phyloP scores from a whole-genome alignment of 2,113 vertebrate species.

The Lagopus leucura region DNA sequence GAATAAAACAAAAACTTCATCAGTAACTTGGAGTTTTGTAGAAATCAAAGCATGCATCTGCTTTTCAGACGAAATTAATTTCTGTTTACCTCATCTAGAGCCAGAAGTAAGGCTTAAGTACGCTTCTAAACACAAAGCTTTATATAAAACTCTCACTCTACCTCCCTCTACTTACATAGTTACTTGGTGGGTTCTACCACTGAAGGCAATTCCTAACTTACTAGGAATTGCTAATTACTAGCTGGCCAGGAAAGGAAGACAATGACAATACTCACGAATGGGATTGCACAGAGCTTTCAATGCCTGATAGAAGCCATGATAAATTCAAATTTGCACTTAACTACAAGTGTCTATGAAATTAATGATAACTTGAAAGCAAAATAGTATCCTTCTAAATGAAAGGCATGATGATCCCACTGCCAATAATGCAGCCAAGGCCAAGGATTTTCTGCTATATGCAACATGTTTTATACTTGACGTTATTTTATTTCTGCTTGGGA shows the following conservation, averaged over 20 bases:
- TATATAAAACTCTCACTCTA: not conserved
- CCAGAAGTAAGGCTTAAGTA: not conserved
- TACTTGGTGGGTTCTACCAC: not conserved
- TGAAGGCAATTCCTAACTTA: not conserved
- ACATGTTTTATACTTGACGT: not conserved
- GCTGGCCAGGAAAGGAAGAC: not conserved
- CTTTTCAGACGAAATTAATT: not conserved
- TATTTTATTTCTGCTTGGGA: not conserved
- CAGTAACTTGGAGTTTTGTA: not conserved
- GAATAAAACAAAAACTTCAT: not conserved
- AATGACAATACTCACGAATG: not conserved
- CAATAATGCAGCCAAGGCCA: not conserved
- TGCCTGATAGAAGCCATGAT: not conserved
- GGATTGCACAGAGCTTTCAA: not conserved
- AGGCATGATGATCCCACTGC: not conserved
- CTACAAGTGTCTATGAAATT: not conserved
- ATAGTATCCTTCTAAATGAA: not conserved
- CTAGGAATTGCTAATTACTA: not conserved
- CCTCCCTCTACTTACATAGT: not conserved
- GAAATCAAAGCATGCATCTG: not conserved
- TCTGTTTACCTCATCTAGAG: not conserved
- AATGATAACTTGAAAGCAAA: not conserved
- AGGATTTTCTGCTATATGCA: not conserved
- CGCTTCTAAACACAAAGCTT: not conserved
- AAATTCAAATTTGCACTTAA: not conserved